Evolutionary conservation across 2,888 invertebrate genomes (phyloP), one percentile per base, ranked within the genome.

Genomic region (Mechanitis mazaeus): DNA sequence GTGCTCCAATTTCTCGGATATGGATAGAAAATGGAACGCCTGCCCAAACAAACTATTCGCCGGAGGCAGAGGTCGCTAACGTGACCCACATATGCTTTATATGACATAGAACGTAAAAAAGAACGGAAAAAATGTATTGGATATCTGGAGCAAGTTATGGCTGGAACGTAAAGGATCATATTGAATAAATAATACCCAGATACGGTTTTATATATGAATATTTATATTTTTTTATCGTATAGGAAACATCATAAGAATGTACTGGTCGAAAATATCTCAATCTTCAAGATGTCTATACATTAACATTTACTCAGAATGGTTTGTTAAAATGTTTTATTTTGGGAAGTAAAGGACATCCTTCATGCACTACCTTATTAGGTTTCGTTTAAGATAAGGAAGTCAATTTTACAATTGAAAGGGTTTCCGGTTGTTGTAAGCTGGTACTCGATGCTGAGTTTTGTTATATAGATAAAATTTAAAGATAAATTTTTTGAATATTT

Each of bases 131-230:
- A 7, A 47, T 47, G 6, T 28, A 47, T 47, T 20, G 47, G 6
- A 47, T 47, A 47, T 47, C 20, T 47, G 28, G 47, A 47, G 7
- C 47, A 28, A 47, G 47, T 47, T 47, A 47, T 47, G 47, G 20
- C 5, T 20, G 9, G 46, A 20, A 12, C 3, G 12, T 46, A 12
- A 20, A 20, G 1, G 20, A 20, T 20, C n/a, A 3, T 20, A 28
- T 6, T 6, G 20, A 5, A 11, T 7, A 47, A 7, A n/a, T 12
- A 46, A 46, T 7, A 7, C 47, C 20, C 0, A n/a, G 28, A 28
- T 2, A 28, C 12, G 3, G 3, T 20, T 20, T 20, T 20, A 20
- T 20, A 20, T 20, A 20, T 20, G 20, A 20, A 20, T n/a, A 6
- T 20, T n/a, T 47, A 47, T 7, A 47, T 20, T 47, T 11, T 11